Percentiles rank a stretch among this genome's conserved stretches.
These are phyloP conservation scores for Chymomyza fuscimana DNA, from an alignment of 2,888 invertebrate species.

Conservation along the genomic window DNA sequence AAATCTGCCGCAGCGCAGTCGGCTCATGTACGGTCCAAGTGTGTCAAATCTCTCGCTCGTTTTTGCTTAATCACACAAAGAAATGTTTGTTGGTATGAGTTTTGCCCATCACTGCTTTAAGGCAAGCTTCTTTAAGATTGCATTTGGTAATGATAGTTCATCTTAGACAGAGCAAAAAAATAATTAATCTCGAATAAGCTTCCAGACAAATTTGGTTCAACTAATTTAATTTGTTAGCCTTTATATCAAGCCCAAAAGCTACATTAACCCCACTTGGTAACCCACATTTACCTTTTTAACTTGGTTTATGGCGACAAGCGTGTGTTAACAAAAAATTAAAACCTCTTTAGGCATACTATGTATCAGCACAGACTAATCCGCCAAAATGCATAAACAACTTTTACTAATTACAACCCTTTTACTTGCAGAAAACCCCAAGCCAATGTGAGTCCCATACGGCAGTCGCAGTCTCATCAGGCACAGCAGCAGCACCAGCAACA, in stretches of 20 bases:
- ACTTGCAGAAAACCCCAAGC: slow-evolving; percentile 82
- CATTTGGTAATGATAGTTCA: too few species aligned
- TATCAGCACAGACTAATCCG: not conserved
- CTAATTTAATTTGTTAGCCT: slow-evolving; percentile 1
- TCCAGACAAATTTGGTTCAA: not conserved
- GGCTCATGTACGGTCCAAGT: too few species aligned
- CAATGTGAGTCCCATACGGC: slow-evolving; percentile 80
- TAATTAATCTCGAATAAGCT: too few species aligned
- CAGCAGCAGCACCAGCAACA: slow-evolving; percentile 59
- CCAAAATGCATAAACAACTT: slow-evolving; percentile 7
- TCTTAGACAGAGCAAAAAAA: too few species aligned
- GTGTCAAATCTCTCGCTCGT: too few species aligned
- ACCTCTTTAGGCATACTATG: not conserved
- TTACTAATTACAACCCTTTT: slow-evolving; percentile 15
- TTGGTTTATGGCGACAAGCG: slow-evolving; percentile 1
- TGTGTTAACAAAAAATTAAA: not conserved
- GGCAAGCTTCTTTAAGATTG: too few species aligned
- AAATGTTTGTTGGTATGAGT: too few species aligned
- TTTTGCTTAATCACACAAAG: too few species aligned
- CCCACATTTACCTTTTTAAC: not conserved
- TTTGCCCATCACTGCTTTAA: slow-evolving; percentile 30
- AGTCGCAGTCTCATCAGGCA: slow-evolving; percentile 50
- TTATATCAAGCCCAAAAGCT: not conserved
- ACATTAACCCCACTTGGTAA: too few species aligned
- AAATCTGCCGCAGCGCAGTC: too few species aligned